Conservation (phyloP, 2,797 vertebrate genomes). For the Lagothrix lagotricha region DNA sequence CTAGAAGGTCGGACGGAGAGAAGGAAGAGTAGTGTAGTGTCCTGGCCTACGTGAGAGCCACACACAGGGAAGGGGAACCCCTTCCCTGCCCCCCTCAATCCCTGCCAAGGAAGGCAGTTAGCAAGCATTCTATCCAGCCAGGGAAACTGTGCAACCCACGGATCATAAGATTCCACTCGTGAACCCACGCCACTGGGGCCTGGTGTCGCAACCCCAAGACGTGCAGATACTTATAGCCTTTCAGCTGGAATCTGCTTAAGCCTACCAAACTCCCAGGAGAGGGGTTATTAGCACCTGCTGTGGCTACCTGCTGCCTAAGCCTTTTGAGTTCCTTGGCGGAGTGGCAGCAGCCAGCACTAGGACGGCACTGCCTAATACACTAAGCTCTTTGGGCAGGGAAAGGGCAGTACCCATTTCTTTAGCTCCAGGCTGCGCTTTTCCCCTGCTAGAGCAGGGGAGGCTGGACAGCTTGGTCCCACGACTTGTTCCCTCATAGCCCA, state of each 20-base stretch:
- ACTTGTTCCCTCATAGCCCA: neutral
- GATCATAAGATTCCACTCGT: no score
- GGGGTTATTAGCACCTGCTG: no score
- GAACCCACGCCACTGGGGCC: no score
- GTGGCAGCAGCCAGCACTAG: neutral
- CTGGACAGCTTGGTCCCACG: neutral
- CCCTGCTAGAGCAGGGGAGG: neutral
- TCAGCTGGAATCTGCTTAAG: no score
- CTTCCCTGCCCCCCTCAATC: neutral
- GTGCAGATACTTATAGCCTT: no score
- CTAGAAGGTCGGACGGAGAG: no score
- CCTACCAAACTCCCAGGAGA: no score
- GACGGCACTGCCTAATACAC: neutral
- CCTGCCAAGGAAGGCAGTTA: neutral
- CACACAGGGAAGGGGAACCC: no score
- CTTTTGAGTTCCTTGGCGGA: neutral
- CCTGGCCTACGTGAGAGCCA: no score
- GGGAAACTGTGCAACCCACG: neutral
- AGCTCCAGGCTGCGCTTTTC: neutral
- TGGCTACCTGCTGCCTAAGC: no score
- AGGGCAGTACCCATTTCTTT: neutral
- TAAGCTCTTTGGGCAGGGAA: neutral
- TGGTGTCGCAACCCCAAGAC: no score
- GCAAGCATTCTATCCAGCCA: neutral
- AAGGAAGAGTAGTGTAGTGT: no score